Evolutionary conservation across 2,888 invertebrate genomes (phyloP).

Genomic region (Protophormia terraenovae): DNA sequence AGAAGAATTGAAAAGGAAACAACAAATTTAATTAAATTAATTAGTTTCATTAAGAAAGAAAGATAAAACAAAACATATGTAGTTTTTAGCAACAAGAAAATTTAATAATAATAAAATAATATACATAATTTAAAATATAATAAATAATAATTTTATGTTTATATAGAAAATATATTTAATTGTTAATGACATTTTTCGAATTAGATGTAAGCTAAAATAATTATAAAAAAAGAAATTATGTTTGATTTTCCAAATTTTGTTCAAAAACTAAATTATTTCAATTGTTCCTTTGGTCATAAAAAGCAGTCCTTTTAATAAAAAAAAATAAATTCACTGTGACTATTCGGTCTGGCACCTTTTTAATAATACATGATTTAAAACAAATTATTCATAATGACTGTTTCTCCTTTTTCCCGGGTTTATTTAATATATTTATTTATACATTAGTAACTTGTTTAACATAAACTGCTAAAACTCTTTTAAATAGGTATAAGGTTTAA

Average conservation of each 20-base stretch:
- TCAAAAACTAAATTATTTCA: constrained; percentile 19
- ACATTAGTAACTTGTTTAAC: neutral
- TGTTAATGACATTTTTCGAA: constrained; percentile 60
- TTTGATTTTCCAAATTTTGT: constrained; percentile 27
- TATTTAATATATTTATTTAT: neutral
- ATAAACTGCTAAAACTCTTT: neutral
- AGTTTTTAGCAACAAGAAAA: constrained; percentile 45
- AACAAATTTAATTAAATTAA: constrained; percentile 15
- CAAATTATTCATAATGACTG: neutral
- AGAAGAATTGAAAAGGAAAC: constrained; percentile 29
- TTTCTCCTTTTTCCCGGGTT: neutral
- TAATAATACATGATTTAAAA: neutral
- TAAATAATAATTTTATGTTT: constrained; percentile 53
- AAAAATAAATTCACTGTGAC: neutral
- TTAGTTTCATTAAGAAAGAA: constrained; percentile 33
- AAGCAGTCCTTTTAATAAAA: neutral
- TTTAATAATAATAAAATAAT: constrained; percentile 18
- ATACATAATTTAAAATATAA: neutral
- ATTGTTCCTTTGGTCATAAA: constrained; percentile 4
- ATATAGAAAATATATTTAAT: constrained; percentile 65
- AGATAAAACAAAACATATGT: constrained; percentile 26
- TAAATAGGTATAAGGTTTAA: constrained; percentile 27
- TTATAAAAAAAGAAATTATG: neutral
- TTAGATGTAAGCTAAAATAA: constrained; percentile 51
- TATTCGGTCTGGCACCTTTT: constrained; percentile 54